phyloP scores from a whole-genome alignment of 2,113 vertebrate species.

The Elaphurus davidianus region DNA sequence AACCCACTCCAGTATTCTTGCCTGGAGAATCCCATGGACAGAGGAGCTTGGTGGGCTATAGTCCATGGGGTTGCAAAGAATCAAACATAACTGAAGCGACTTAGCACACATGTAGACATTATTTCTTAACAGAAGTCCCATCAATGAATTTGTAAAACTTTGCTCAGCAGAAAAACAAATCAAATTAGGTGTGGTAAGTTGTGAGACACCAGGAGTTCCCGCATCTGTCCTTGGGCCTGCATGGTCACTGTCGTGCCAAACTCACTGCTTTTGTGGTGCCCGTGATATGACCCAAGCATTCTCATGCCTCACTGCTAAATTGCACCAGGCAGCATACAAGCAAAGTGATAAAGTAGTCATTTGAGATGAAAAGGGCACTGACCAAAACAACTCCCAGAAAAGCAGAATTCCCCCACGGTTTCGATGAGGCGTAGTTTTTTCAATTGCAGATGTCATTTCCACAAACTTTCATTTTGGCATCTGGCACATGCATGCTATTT shows the following conservation, averaged over 20 bases:
- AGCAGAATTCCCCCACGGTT: background rate
- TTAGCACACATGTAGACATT: background rate
- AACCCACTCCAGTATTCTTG: background rate
- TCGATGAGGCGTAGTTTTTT: conserved; percentile 23
- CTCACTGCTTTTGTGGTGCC: background rate
- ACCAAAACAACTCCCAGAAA: background rate
- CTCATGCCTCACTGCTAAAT: background rate
- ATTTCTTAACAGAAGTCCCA: background rate
- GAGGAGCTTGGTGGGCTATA: background rate
- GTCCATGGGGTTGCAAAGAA: background rate
- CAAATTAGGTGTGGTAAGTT: background rate
- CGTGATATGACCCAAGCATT: background rate
- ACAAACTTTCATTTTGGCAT: conserved; percentile 45
- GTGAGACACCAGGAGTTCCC: background rate
- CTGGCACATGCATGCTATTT: conserved; percentile 45
- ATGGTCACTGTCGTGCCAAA: background rate
- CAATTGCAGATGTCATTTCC: conserved; percentile 62
- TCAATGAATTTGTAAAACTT: background rate
- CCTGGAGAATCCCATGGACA: background rate
- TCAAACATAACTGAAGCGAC: background rate
- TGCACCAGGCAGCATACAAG: background rate
- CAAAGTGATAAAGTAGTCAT: conserved; percentile 41
- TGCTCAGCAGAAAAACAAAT: background rate
- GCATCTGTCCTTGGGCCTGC: background rate
- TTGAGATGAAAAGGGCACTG: conserved; percentile 36